These are phyloP conservation scores for Prunella fulvescens DNA, from an alignment of 2,113 vertebrate genomes.

Conservation along the genomic window DNA sequence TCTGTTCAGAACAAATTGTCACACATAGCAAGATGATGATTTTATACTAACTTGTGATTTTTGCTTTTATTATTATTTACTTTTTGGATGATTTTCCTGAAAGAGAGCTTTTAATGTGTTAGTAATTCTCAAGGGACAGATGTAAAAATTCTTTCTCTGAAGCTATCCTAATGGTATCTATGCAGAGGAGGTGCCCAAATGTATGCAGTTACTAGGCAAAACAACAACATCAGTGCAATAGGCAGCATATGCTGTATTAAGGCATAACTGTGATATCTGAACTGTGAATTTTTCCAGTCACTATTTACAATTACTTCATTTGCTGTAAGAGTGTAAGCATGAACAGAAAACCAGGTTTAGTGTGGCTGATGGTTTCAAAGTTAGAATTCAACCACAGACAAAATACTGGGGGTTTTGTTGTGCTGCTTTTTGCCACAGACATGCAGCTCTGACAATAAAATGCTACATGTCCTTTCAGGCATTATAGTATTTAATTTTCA, in stretches of 20 bases:
- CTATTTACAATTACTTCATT: not conserved
- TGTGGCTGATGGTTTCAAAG: not conserved
- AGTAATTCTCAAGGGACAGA: not conserved
- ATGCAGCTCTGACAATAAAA: not conserved
- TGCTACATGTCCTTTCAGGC: not conserved
- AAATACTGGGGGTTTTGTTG: not conserved
- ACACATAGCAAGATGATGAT: conserved; percentile 65
- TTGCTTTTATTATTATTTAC: conserved; percentile 47
- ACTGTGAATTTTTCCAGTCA: not conserved
- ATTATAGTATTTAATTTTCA: not conserved
- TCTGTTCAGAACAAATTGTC: conserved; percentile 71
- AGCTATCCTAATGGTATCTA: not conserved
- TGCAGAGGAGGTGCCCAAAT: not conserved
- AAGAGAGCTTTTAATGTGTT: not conserved
- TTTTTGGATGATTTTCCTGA: conserved; percentile 30
- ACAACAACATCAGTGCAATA: not conserved
- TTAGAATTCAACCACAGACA: not conserved
- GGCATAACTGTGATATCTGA: not conserved
- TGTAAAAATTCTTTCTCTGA: conserved; percentile 15
- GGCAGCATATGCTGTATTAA: not conserved
- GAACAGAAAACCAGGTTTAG: not conserved
- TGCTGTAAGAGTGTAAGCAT: not conserved
- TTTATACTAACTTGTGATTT: conserved; percentile 54
- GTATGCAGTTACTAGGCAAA: not conserved
- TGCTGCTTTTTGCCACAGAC: not conserved